Conservation (phyloP, 2,888 invertebrate species). For the Steromphala cineraria region DNA sequence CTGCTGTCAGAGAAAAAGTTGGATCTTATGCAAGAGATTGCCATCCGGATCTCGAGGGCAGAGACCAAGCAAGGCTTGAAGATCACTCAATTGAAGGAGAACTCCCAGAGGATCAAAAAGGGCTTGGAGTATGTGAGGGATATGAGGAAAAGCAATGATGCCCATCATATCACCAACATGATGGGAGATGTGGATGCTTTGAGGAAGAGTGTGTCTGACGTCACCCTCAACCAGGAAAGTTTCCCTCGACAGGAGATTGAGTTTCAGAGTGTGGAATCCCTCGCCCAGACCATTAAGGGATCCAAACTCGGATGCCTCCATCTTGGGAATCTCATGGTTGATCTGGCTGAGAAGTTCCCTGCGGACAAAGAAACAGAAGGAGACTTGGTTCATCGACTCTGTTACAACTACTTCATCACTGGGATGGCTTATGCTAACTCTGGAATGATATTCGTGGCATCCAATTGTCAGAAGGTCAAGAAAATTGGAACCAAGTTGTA, state of each 20-base stretch:
- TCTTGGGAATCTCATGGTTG: not conserved
- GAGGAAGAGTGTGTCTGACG: not conserved
- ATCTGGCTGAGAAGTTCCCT: not conserved
- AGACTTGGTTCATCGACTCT: not conserved
- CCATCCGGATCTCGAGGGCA: not conserved
- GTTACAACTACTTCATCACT: not conserved
- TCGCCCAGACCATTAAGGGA: not conserved
- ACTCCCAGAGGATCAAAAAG: not conserved
- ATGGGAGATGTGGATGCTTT: not conserved
- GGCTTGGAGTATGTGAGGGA: slow-evolving; percentile 8
- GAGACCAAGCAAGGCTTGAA: slow-evolving; percentile 2
- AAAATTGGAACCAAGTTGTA: not conserved
- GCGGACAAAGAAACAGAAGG: not conserved
- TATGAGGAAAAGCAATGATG: not conserved
- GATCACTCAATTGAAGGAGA: not conserved
- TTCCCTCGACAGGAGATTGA: not conserved
- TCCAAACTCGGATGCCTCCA: not conserved
- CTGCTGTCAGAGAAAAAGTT: slow-evolving; percentile 25
- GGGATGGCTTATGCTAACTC: not conserved
- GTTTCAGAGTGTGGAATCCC: not conserved
- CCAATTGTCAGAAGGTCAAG: slow-evolving; percentile 1
- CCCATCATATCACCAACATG: slow-evolving; percentile 14
- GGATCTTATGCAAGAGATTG: slow-evolving; percentile 15
- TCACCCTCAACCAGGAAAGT: not conserved
- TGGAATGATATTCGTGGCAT: slow-evolving; percentile 3